These are phyloP conservation scores for Sorex fumeus DNA, from an alignment of 2,113 vertebrate species.

Conservation along the genomic window DNA sequence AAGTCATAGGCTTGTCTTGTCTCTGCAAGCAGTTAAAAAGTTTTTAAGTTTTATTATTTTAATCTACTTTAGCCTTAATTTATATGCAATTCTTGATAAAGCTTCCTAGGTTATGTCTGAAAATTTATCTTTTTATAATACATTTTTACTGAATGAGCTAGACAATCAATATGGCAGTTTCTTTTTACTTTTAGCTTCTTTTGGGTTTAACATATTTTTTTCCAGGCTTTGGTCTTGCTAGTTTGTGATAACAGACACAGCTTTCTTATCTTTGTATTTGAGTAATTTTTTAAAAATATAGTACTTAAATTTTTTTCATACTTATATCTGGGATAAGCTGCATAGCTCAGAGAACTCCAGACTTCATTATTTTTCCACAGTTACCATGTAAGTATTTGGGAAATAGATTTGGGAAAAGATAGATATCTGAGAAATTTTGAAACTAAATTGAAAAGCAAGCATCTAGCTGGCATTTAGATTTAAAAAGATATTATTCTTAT, in stretches of 20 bases:
- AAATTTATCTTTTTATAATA: slow-evolving; percentile 33
- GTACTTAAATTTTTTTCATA: not conserved
- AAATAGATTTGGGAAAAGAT: not conserved
- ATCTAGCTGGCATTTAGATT: slow-evolving; percentile 55
- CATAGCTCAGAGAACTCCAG: slow-evolving; percentile 35
- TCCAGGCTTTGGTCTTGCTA: not conserved
- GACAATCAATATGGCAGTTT: not conserved
- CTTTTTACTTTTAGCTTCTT: slow-evolving; percentile 56
- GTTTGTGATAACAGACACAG: not conserved
- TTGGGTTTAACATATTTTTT: not conserved
- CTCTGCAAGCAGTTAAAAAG: not conserved
- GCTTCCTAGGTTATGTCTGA: not conserved
- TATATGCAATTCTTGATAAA: slow-evolving; percentile 48
- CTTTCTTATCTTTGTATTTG: slow-evolving; percentile 41
- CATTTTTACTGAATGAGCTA: slow-evolving; percentile 1
- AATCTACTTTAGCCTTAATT: slow-evolving; percentile 23
- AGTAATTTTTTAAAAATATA: slow-evolving; percentile 48
- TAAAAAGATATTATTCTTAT: slow-evolving; percentile 39
- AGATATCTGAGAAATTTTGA: slow-evolving; percentile 51
- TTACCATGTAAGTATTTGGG: not conserved
- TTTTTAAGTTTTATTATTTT: slow-evolving; percentile 38
- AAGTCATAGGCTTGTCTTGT: not conserved
- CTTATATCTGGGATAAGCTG: not conserved
- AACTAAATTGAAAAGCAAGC: slow-evolving; percentile 61
- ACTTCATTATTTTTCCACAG: slow-evolving; percentile 39